These are phyloP conservation scores for Standfussiana lucernea DNA, from an alignment of 2,888 invertebrate genomes.

Conservation along the genomic window DNA sequence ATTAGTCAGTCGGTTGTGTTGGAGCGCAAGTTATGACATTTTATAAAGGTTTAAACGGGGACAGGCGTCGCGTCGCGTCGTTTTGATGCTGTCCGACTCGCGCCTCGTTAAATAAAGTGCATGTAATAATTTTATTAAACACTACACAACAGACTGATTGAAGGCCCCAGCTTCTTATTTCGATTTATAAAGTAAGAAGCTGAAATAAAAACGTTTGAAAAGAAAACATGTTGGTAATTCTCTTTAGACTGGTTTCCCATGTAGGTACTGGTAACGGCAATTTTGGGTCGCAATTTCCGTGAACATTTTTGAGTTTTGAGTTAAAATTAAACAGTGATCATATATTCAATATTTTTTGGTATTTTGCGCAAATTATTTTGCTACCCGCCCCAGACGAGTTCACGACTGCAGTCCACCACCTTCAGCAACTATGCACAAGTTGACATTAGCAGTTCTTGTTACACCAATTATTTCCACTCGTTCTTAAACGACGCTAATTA, in stretches of 20 bases:
- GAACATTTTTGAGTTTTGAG: conserved; percentile 9
- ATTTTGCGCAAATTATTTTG: neutral
- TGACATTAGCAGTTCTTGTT: conserved; percentile 71
- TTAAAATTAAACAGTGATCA: neutral
- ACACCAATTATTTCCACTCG: conserved; percentile 70
- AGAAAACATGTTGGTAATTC: neutral
- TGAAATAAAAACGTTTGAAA: conserved; percentile 11
- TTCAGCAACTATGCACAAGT: conserved; percentile 44
- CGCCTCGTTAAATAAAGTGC: conserved; percentile 59
- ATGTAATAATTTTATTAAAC: conserved; percentile 53
- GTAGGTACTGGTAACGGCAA: neutral
- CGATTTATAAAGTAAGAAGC: conserved; percentile 28
- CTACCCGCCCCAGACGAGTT: conserved; percentile 4
- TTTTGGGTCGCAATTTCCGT: conserved; percentile 2
- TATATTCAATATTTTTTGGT: neutral
- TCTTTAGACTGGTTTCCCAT: conserved; percentile 10
- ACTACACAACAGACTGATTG: conserved; percentile 52
- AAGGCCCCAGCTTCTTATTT: conserved; percentile 13
- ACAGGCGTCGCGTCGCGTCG: conserved; percentile 49
- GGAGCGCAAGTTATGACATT: conserved; percentile 54
- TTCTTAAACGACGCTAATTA: conserved; percentile 72
- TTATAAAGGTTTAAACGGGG: conserved; percentile 50
- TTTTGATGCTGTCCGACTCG: conserved; percentile 43
- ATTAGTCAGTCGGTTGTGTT: conserved; percentile 40
- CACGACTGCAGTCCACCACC: conserved; percentile 28